Evolutionary conservation across 2,113 vertebrate species (phyloP).

Genomic region (Otocyon megalotis): DNA sequence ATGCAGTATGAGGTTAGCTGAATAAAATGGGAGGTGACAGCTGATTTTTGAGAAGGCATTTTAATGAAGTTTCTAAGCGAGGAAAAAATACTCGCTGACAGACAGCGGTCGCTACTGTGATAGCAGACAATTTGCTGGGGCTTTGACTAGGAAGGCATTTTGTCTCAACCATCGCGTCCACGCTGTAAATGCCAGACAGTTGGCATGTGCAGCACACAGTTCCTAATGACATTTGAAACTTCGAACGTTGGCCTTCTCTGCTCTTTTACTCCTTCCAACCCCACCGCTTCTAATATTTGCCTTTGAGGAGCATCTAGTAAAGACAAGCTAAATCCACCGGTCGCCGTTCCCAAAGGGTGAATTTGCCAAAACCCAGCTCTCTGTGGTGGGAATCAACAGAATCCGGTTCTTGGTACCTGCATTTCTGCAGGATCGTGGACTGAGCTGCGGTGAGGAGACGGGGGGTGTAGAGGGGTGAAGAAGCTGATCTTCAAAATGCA

Average conservation of each 20-base stretch:
- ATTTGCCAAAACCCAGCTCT: neutral
- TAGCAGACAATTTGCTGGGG: constrained; percentile 3
- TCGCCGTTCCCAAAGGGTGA: neutral
- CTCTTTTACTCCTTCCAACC: constrained; percentile 40
- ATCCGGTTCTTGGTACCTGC: neutral
- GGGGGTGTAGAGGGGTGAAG: neutral
- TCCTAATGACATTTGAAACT: constrained; percentile 42
- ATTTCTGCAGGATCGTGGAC: neutral
- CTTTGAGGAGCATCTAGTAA: constrained; percentile 14
- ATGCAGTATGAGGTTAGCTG: neutral
- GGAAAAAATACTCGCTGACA: constrained; percentile 38
- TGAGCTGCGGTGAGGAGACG: neutral
- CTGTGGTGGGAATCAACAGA: constrained; percentile 1
- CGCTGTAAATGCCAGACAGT: constrained; percentile 15
- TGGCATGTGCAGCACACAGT: no score
- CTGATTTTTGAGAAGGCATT: constrained; percentile 22
- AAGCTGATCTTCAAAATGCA: constrained; percentile 49
- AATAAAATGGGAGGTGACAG: neutral
- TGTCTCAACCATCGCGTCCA: neutral
- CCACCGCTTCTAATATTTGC: constrained; percentile 35
- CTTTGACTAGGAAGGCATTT: constrained; percentile 20
- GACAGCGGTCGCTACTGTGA: constrained; percentile 6
- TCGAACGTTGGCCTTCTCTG: neutral
- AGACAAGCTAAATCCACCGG: constrained; percentile 6
- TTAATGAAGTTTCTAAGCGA: neutral